These are phyloP conservation scores for Melinopterus prodromus DNA, from an alignment of 2,888 invertebrate species.

Conservation along the genomic window DNA sequence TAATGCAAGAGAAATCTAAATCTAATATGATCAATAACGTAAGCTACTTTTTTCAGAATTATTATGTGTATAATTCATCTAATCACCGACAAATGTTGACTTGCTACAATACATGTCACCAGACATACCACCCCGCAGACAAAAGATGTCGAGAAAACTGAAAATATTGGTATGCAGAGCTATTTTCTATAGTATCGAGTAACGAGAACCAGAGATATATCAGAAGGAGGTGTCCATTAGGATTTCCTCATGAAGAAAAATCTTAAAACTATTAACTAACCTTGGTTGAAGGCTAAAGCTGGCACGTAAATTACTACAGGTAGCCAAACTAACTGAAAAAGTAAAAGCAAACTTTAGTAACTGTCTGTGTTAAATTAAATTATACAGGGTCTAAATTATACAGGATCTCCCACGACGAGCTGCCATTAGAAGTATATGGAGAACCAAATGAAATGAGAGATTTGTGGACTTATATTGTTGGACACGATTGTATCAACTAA, in stretches of 20 bases:
- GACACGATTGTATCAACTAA: too few relatives aligned
- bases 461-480: too few relatives aligned
- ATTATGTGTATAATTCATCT: background rate
- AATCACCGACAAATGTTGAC: background rate
- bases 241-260: background rate
- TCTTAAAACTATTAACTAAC: constrained; percentile 58
- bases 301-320: constrained; percentile 83
- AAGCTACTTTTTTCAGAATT: background rate
- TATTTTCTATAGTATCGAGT: too few relatives aligned
- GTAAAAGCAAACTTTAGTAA: constrained; percentile 24
- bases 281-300: constrained; percentile 82
- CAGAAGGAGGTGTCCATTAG: background rate
- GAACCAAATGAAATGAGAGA: too few relatives aligned
- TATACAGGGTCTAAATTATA: too few relatives aligned
- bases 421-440: too few relatives aligned
- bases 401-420: too few relatives aligned
- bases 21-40: background rate
- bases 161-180: background rate
- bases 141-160: constrained; percentile 21
- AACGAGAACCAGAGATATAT: too few relatives aligned
- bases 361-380: background rate
- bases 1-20: background rate
- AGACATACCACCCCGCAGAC: constrained; percentile 70
- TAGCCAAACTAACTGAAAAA: constrained; percentile 75
- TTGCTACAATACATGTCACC: too few relatives aligned